Conservation (phyloP, 2,797 vertebrate species). For the Diplodus puntazzo region DNA sequence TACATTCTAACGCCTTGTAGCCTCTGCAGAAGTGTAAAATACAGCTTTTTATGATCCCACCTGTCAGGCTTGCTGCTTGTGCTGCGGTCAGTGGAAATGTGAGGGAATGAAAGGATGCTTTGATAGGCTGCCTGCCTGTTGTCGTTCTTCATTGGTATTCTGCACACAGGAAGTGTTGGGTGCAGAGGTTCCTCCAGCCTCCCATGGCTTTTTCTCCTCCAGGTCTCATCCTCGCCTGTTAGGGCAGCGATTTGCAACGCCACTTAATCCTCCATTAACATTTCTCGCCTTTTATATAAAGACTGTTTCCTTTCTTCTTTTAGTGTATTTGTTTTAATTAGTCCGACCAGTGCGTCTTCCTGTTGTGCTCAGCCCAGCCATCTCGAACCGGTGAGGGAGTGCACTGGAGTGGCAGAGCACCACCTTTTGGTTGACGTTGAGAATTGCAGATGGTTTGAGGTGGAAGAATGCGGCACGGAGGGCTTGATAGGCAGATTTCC, state of each 20-base stretch:
- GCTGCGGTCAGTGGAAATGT: constrained; percentile 61
- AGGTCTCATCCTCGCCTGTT: constrained; percentile 47
- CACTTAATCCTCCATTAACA: constrained; percentile 60
- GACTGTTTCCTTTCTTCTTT: constrained; percentile 38
- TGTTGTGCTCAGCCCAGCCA: constrained; percentile 12
- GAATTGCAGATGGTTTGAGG: constrained; percentile 49
- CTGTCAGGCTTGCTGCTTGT: constrained; percentile 48
- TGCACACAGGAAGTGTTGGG: constrained; percentile 59
- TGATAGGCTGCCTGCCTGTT: constrained; percentile 69
- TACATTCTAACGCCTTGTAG: constrained; percentile 2
- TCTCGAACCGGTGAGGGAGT: constrained; percentile 1
- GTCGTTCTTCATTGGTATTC: constrained; percentile 82
- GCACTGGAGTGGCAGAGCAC: constrained; percentile 76
- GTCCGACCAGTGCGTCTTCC: constrained; percentile 3
- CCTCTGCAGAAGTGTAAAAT: constrained; percentile 20
- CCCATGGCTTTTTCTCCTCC: constrained; percentile 40
- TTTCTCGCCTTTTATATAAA: constrained; percentile 35
- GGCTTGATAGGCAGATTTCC: constrained; percentile 49
- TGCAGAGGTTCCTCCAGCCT: constrained; percentile 69
- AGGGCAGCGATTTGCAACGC: constrained; percentile 43
- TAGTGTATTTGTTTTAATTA: constrained; percentile 55
- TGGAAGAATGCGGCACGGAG: constrained; percentile 33
- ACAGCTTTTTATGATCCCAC: constrained; percentile 43
- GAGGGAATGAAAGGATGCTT: constrained; percentile 75
- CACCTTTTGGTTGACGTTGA: constrained; percentile 72